Evolutionary conservation across 2,113 vertebrate species (phyloP).

Genomic region (Macquaria australasica): DNA sequence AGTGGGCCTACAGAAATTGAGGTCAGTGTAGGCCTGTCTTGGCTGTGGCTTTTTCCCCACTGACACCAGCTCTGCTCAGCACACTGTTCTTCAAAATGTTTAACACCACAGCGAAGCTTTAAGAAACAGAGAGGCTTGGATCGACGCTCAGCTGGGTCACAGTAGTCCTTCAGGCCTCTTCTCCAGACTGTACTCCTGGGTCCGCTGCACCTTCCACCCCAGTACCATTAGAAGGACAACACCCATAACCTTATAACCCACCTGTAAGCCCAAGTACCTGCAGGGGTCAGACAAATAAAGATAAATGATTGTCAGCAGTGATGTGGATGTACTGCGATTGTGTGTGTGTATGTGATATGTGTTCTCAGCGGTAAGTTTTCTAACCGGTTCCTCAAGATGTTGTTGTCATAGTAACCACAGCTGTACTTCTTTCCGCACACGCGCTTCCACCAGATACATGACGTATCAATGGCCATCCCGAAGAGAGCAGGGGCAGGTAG

Average conservation of each 20-base stretch:
- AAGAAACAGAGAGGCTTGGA: neutral
- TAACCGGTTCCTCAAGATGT: constrained; percentile 91
- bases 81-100: constrained; percentile 13
- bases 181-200: constrained; percentile 91
- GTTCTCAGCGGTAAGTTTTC: neutral
- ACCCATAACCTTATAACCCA: constrained; percentile 91
- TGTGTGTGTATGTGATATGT: neutral
- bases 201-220: constrained; percentile 91
- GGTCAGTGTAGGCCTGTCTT: constrained; percentile 28
- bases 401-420: constrained; percentile 94
- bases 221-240: constrained; percentile 86
- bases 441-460: constrained; percentile 91
- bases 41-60: constrained; percentile 25
- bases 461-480: constrained; percentile 91
- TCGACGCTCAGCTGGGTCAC: constrained; percentile 53
- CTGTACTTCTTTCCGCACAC: constrained; percentile 84
- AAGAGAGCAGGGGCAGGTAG: constrained; percentile 92
- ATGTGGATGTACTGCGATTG: neutral
- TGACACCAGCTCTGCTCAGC: constrained; percentile 19
- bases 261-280: constrained; percentile 94
- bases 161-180: constrained; percentile 83
- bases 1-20: constrained; percentile 18
- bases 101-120: constrained; percentile 33
- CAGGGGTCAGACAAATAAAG: constrained; percentile 13
- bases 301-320: neutral